A percentile compares a stretch with the other conserved stretches of the same genome.
These are phyloP conservation scores for Sinosuthora webbiana DNA, from an alignment of 2,113 vertebrate genomes.

Conservation along the genomic window DNA sequence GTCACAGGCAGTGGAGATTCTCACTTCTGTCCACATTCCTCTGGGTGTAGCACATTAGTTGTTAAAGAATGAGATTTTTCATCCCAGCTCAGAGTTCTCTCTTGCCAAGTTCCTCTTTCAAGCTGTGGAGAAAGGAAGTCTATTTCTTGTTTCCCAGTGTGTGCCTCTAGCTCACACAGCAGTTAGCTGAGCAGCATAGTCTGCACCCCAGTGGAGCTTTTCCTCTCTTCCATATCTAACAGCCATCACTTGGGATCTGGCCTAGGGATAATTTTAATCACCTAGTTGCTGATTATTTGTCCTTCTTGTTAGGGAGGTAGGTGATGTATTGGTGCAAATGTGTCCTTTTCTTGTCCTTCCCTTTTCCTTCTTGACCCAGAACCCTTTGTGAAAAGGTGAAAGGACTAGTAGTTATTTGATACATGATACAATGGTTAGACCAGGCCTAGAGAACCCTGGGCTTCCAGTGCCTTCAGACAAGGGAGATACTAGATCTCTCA, in stretches of 20 bases:
- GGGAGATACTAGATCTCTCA: not conserved
- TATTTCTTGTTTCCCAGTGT: not conserved
- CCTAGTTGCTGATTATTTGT: not conserved
- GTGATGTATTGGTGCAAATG: not conserved
- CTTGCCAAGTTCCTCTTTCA: not conserved
- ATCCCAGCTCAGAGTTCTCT: not conserved
- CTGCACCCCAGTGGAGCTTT: not conserved
- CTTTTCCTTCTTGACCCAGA: not conserved
- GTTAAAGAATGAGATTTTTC: not conserved
- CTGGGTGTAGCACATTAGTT: not conserved
- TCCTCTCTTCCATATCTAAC: not conserved
- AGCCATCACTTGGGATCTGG: not conserved
- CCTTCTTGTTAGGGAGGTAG: not conserved
- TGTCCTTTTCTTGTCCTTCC: not conserved
- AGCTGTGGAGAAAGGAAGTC: not conserved
- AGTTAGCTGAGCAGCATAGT: not conserved
- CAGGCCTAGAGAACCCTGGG: not conserved
- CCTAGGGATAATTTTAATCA: not conserved
- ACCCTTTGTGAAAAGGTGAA: not conserved
- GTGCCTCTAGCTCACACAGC: fast-evolving
- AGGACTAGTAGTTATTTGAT: not conserved
- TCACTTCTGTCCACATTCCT: not conserved
- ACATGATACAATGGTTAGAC: not conserved
- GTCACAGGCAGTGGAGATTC: not conserved
- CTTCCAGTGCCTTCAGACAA: not conserved